Evolutionary conservation across 2,797 vertebrate genomes (phyloP).

Genomic region (Xerus rutilus): DNA sequence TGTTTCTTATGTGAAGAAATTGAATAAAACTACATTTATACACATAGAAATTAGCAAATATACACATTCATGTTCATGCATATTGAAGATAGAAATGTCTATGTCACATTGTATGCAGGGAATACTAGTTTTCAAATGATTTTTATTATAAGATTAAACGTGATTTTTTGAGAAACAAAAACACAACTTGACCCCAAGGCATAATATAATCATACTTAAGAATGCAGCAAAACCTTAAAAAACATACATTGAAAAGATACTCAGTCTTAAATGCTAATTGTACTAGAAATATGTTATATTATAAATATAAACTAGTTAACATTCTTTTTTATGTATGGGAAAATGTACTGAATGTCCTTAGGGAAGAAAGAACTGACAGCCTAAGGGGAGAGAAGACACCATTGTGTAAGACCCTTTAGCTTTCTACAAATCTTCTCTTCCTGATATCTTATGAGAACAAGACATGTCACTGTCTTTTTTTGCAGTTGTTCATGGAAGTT

Average conservation of each 20-base stretch:
- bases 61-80: too few relatives aligned
- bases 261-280: conserved; percentile 20
- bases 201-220: background rate
- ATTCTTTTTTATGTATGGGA: conserved; percentile 45
- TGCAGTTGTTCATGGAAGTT: background rate
- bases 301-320: conserved; percentile 48
- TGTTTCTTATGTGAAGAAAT: conserved; percentile 31
- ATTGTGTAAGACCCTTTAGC: background rate
- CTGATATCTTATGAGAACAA: background rate
- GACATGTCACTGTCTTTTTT: background rate
- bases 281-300: conserved; percentile 5
- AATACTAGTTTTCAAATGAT: background rate
- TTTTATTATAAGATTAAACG: conserved; percentile 21
- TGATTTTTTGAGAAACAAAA: background rate
- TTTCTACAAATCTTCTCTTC: background rate
- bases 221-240: background rate
- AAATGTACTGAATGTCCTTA: background rate
- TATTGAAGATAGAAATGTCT: background rate
- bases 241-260: background rate
- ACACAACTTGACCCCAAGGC: background rate
- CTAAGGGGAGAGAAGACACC: background rate
- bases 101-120: background rate
- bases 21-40: background rate
- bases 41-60: background rate
- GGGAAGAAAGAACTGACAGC: background rate